phyloP scores from a whole-genome alignment of 2,888 invertebrate genomes.

The Lithophane leautieri region DNA sequence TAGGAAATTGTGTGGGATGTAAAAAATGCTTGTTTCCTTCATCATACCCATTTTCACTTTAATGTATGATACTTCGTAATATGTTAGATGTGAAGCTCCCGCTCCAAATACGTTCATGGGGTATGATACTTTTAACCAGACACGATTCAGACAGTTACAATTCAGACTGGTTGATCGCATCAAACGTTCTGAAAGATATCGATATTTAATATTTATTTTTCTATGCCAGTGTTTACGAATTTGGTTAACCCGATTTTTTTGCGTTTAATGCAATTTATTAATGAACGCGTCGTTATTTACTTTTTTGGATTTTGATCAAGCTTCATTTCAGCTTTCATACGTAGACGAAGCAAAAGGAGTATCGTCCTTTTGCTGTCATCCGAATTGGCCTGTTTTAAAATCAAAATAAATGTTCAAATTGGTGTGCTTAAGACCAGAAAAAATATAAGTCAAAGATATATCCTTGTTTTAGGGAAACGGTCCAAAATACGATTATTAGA shows the following conservation, averaged over 20 bases:
- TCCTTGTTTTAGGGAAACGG: not conserved
- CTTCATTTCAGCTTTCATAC: not conserved
- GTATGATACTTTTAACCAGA: not conserved
- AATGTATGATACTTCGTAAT: not conserved
- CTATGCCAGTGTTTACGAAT: not conserved
- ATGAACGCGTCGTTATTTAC: not conserved
- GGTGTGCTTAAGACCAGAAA: not conserved
- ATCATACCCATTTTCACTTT: not conserved
- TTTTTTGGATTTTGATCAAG: not conserved
- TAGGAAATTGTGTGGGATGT: constrained; percentile 68
- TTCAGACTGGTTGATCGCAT: not conserved
- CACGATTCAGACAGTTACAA: not conserved
- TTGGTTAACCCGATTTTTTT: not conserved
- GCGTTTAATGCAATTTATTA: not conserved
- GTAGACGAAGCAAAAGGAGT: not conserved
- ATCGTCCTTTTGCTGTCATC: not conserved
- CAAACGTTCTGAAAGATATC: not conserved
- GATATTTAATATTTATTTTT: constrained; percentile 1
- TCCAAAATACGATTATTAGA: not conserved
- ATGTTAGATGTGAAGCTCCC: not conserved
- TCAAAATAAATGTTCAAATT: no score
- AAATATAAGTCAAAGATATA: no score
- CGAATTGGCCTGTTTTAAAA: no score
- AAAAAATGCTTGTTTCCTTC: constrained; percentile 34
- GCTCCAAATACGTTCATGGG: not conserved